Conservation (phyloP, 2,888 invertebrate species). For the Dilophus febrilis region DNA sequence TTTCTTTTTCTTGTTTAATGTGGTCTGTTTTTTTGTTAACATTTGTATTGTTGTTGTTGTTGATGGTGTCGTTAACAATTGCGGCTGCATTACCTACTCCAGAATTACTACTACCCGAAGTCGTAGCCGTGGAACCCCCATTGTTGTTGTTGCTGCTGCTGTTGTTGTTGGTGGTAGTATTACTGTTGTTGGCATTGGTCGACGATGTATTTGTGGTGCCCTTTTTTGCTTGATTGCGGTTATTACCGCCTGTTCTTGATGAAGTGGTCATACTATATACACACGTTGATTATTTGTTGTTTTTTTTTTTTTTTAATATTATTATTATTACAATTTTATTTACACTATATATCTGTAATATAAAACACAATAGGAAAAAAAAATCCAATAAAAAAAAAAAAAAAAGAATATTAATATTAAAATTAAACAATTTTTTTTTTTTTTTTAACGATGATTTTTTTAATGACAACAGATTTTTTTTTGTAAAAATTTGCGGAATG, state of each 20-base stretch:
- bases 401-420: not conserved
- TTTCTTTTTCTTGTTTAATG: slow-evolving; percentile 41
- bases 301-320: not conserved
- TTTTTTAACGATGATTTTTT: too few species aligned
- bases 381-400: not conserved
- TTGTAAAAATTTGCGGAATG: too few species aligned
- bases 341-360: not conserved
- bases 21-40: slow-evolving; percentile 37
- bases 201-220: slow-evolving; percentile 9
- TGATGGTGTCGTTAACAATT: slow-evolving; percentile 21
- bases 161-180: slow-evolving; percentile 36
- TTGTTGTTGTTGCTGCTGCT: too few species aligned
- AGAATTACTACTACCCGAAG: too few species aligned
- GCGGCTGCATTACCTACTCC: too few species aligned
- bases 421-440: not conserved
- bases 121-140: too few species aligned
- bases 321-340: not conserved
- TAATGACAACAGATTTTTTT: too few species aligned
- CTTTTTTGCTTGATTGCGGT: slow-evolving; percentile 23
- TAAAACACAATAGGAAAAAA: not conserved
- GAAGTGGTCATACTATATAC: slow-evolving; percentile 28
- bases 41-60: slow-evolving; percentile 23
- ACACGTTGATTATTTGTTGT: slow-evolving; percentile 6
- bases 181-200: slow-evolving; percentile 25
- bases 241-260: slow-evolving; percentile 27